phyloP scores from a whole-genome alignment of 2,888 invertebrate genomes.

The Phrixothrix hirtus region DNA sequence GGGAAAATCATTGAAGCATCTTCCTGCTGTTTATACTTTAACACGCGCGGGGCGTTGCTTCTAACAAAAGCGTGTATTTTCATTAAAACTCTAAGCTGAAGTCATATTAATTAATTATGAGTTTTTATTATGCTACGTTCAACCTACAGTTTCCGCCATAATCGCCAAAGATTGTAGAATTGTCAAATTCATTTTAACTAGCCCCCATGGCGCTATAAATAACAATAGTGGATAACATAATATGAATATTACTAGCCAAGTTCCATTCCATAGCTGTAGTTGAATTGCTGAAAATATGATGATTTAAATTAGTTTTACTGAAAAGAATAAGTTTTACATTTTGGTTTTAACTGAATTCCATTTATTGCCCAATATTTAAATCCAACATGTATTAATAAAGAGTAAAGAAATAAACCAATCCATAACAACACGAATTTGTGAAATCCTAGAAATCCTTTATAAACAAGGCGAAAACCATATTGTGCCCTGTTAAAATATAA shows the following conservation, averaged over 20 bases:
- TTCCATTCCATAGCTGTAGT: conserved; percentile 5
- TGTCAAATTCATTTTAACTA: too few relatives aligned
- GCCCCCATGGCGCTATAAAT: too few relatives aligned
- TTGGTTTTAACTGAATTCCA: conserved; percentile 3
- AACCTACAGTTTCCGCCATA: conserved; percentile 15
- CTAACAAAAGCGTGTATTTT: conserved; percentile 84
- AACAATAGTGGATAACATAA: too few relatives aligned
- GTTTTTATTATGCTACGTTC: not conserved
- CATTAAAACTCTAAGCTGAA: conserved; percentile 78
- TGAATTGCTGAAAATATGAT: conserved; percentile 7
- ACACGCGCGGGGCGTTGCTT: conserved; percentile 68
- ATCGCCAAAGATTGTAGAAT: too few relatives aligned
- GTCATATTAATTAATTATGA: conserved; percentile 24
- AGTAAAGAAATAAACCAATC: not conserved
- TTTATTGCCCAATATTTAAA: conserved; percentile 1
- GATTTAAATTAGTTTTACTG: too few relatives aligned
- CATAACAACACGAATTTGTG: not conserved
- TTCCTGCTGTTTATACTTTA: too few relatives aligned
- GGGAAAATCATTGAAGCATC: too few relatives aligned
- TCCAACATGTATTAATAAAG: not conserved
- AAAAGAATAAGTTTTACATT: too few relatives aligned
- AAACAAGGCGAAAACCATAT: not conserved
- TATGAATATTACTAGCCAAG: not conserved
- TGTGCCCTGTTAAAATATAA: too few relatives aligned
- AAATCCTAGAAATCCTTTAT: not conserved